phyloP scores from a whole-genome alignment of 2,797 vertebrate species.

The Cuculus canorus region DNA sequence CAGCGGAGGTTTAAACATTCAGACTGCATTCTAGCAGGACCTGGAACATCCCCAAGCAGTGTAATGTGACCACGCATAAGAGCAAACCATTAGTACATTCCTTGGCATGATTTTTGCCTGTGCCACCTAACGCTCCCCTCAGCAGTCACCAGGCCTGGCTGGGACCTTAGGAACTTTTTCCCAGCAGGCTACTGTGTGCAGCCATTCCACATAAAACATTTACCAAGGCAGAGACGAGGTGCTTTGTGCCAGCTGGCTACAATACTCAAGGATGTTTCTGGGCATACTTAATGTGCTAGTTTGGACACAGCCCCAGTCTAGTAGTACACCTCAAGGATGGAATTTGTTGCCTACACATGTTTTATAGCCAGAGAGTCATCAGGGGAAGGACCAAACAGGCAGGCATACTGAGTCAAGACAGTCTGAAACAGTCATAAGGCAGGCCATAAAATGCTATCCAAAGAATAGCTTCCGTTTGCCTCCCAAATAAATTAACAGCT shows the following conservation, averaged over 20 bases:
- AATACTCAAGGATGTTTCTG: background rate
- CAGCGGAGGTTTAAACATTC: background rate
- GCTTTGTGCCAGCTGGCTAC: conserved; percentile 4
- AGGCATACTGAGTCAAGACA: background rate
- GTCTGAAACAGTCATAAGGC: background rate
- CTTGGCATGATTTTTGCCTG: background rate
- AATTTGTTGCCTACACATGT: conserved; percentile 18
- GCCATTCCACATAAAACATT: background rate
- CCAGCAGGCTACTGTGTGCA: background rate
- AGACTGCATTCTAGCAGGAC: background rate
- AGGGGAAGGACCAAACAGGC: background rate
- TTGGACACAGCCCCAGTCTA: background rate
- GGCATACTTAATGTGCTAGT: background rate
- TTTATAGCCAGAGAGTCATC: background rate
- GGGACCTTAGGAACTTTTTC: background rate
- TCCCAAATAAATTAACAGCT: background rate
- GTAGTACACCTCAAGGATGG: background rate
- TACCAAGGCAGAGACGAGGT: background rate
- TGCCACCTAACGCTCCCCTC: background rate
- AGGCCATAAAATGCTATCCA: background rate
- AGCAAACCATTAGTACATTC: background rate
- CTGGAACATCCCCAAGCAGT: background rate
- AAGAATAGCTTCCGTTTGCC: background rate
- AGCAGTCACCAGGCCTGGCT: background rate
- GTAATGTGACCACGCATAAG: background rate